Conservation (phyloP, 1,140 invertebrate genomes). For the Laupala kohalensis region DNA sequence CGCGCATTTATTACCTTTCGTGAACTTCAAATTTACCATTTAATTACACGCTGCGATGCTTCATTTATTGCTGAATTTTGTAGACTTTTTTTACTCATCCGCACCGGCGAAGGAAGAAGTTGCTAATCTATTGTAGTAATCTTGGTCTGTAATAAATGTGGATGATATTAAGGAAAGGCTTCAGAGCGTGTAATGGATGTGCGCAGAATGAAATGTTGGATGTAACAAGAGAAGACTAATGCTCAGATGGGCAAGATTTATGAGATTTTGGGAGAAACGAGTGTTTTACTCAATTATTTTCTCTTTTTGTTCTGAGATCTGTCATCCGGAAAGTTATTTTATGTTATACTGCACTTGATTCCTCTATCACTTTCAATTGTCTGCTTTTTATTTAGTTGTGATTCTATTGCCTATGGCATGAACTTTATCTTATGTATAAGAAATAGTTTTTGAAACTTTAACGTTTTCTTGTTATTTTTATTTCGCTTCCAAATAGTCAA, state of each 20-base stretch:
- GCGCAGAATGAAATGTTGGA: not conserved
- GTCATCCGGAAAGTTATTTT: too few relatives aligned
- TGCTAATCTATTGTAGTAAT: not conserved
- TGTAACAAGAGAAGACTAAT: not conserved
- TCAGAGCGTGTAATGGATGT: not conserved
- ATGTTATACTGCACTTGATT: too few relatives aligned
- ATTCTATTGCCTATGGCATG: too few relatives aligned
- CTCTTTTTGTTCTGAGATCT: too few relatives aligned
- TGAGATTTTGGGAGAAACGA: not conserved
- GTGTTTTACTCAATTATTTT: too few relatives aligned
- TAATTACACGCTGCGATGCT: not conserved
- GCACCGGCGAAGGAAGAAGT: not conserved
- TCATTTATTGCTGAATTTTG: not conserved
- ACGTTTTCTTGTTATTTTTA: too few relatives aligned
- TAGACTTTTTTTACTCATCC: not conserved
- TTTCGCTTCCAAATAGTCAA: too few relatives aligned
- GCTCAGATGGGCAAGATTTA: not conserved
- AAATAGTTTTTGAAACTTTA: too few relatives aligned
- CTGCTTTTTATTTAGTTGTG: too few relatives aligned
- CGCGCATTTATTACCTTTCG: not conserved
- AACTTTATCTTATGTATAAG: too few relatives aligned
- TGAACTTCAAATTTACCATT: not conserved
- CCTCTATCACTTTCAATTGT: too few relatives aligned
- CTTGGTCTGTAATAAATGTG: not conserved
- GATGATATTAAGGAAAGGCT: not conserved